Percentiles rank a stretch among this genome's conserved stretches.
These are phyloP conservation scores for Rhineura floridana DNA, from an alignment of 2,113 vertebrate species.

Conservation along the genomic window DNA sequence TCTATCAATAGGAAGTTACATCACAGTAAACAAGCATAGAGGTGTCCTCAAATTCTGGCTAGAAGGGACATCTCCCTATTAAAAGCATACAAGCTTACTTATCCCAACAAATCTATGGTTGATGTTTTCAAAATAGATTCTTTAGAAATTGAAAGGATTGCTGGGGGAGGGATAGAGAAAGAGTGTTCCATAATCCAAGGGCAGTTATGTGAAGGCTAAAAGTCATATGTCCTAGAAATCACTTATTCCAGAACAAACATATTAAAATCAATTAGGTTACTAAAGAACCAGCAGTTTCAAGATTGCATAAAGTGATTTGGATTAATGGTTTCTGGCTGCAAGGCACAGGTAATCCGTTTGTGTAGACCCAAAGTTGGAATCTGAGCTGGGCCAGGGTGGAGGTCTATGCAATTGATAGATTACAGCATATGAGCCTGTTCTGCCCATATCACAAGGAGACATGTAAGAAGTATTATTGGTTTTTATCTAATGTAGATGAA, in stretches of 20 bases:
- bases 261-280: not conserved
- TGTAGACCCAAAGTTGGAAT: not conserved
- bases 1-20: too few relatives aligned
- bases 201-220: not conserved
- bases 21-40: too few relatives aligned
- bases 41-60: too few relatives aligned
- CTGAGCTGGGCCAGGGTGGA: too few relatives aligned
- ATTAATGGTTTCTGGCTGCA: not conserved
- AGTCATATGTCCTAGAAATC: not conserved
- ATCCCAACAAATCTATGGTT: too few relatives aligned
- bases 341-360: not conserved
- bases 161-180: too few relatives aligned
- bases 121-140: not conserved
- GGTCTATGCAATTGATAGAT: not conserved
- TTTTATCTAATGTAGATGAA: not conserved
- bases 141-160: not conserved
- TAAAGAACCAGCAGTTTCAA: not conserved
- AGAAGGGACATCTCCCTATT: too few relatives aligned
- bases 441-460: not conserved
- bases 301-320: not conserved
- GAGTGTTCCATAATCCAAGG: not conserved
- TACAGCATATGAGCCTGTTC: not conserved
- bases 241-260: not conserved
- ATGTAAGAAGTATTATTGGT: not conserved
- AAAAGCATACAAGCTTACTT: too few relatives aligned